These are phyloP conservation scores for Hippopotamyrus pictus DNA, from an alignment of 2,797 vertebrate genomes.

Conservation along the genomic window DNA sequence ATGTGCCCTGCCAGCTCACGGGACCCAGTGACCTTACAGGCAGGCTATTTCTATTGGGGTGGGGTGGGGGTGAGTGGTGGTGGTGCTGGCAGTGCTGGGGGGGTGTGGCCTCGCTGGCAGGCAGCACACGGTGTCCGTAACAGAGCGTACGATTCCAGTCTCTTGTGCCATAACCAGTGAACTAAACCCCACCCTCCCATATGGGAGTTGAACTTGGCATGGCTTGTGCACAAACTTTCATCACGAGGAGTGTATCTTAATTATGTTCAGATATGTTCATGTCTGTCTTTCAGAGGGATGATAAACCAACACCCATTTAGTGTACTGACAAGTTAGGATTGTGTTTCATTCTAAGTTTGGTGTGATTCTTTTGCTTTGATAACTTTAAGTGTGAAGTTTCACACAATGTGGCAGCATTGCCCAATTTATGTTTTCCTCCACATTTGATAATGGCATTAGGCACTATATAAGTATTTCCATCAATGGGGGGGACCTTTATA, in stretches of 20 bases:
- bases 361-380: background rate
- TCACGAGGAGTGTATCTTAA: background rate
- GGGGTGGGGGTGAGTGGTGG: background rate
- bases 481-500: background rate
- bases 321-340: background rate
- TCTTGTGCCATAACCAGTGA: conserved; percentile 44
- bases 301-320: background rate
- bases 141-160: conserved; percentile 43
- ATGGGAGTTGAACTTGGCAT: background rate
- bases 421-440: background rate
- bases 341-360: background rate
- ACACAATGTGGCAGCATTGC: background rate
- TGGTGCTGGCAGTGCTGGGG: background rate
- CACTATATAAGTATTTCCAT: background rate
- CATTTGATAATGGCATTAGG: background rate
- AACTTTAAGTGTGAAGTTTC: background rate
- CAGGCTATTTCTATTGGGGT: conserved; percentile 44
- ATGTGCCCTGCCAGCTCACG: background rate
- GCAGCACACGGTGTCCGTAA: conserved; percentile 44
- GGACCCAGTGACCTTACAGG: background rate
- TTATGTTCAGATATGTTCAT: background rate
- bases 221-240: background rate
- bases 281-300: background rate
- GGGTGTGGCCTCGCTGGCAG: conserved; percentile 31
- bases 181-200: background rate